Evolutionary conservation across 2,888 invertebrate species (phyloP).

Genomic region (Dynastes hyllus): DNA sequence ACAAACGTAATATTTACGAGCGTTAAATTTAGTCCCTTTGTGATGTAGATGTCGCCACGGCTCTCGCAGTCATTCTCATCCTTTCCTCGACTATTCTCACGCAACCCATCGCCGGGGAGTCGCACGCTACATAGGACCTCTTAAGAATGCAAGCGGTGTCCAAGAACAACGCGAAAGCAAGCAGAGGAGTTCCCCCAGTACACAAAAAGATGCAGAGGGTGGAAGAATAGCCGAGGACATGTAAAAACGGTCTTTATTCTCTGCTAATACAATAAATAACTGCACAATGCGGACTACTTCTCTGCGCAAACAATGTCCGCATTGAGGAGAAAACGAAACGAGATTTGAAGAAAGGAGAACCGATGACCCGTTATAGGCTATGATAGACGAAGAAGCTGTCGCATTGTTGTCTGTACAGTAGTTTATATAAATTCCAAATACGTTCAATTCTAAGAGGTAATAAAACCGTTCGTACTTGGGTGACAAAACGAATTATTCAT

Average conservation of each 20-base stretch:
- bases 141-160: slow-evolving; percentile 60
- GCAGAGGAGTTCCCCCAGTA: slow-evolving; percentile 47
- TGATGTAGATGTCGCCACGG: slow-evolving; percentile 44
- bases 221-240: slow-evolving; percentile 60
- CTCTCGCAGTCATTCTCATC: slow-evolving; percentile 40
- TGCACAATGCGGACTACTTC: slow-evolving; percentile 64
- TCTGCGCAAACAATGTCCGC: slow-evolving; percentile 64
- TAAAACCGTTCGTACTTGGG: slow-evolving; percentile 55
- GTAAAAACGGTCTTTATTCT: slow-evolving; percentile 67
- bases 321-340: slow-evolving; percentile 53
- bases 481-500: slow-evolving; percentile 25
- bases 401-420: slow-evolving; percentile 39
- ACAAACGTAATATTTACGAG: slow-evolving; percentile 45
- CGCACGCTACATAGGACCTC: slow-evolving; percentile 51
- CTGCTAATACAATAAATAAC: slow-evolving; percentile 67
- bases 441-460: slow-evolving; percentile 61
- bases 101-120: slow-evolving; percentile 52
- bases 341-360: slow-evolving; percentile 32
- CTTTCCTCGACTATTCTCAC: slow-evolving; percentile 50
- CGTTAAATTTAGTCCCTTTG: slow-evolving; percentile 43
- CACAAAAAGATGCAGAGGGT: slow-evolving; percentile 55
- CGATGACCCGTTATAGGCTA: slow-evolving; percentile 9
- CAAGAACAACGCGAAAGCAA: slow-evolving; percentile 43
- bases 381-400: slow-evolving; percentile 16
- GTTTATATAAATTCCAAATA: slow-evolving; percentile 60